phyloP scores from a whole-genome alignment of 64 coral and sea anemone species.

The Platygyra sinensis region DNA sequence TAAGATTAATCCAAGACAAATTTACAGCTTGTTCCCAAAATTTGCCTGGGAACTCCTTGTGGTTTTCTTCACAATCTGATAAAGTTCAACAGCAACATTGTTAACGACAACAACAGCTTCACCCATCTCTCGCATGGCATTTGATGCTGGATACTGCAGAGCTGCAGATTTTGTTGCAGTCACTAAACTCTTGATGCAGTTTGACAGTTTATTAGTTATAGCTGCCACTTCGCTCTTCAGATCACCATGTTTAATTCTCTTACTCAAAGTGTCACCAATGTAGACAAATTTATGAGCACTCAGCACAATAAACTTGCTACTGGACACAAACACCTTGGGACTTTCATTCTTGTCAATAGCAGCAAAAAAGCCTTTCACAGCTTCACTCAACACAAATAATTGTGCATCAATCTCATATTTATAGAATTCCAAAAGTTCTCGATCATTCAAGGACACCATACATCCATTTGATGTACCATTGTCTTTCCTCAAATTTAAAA shows the following conservation, averaged over 20 bases:
- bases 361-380: constrained; percentile 81
- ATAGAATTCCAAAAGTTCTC: constrained; percentile 91
- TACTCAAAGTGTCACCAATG: constrained; percentile 86
- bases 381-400: constrained; percentile 93
- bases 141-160: constrained; percentile 84
- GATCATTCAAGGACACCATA: constrained; percentile 85
- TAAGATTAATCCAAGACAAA: too few relatives aligned
- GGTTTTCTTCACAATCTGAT: constrained; percentile 88
- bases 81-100: constrained; percentile 86
- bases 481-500: constrained; percentile 25
- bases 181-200: constrained; percentile 77
- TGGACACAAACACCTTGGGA: constrained; percentile 94
- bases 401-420: constrained; percentile 97
- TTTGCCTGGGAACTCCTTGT: constrained; percentile 6
- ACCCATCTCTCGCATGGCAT: constrained; percentile 84
- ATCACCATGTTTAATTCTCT: constrained; percentile 62
- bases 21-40: too few relatives aligned
- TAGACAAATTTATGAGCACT: constrained; percentile 99
- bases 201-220: constrained; percentile 79
- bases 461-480: constrained; percentile 49
- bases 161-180: constrained; percentile 85
- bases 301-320: constrained; percentile 98
- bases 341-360: constrained; percentile 73
- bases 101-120: constrained; percentile 67
- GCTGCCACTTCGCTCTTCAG: constrained; percentile 40